phyloP scores from a whole-genome alignment of 1,140 invertebrate genomes.

The Drosophila sp. region DNA sequence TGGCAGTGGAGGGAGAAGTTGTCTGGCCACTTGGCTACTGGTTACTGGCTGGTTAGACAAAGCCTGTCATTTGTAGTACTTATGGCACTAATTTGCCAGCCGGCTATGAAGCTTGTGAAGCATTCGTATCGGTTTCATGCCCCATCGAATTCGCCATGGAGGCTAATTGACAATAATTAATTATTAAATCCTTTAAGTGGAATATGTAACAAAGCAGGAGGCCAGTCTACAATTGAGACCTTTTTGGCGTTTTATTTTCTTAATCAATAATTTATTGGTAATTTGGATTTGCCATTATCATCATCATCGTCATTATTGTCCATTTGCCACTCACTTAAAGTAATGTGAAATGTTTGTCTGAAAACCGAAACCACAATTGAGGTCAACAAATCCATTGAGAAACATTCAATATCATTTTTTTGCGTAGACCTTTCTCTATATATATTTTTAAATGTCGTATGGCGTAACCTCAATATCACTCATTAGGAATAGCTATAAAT shows the following conservation, averaged over 20 bases:
- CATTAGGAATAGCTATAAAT: conserved; percentile 56
- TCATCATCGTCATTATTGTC: background rate
- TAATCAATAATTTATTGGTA: background rate
- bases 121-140: conserved; percentile 50
- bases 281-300: conserved; percentile 12
- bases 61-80: background rate
- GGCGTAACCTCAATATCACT: conserved; percentile 43
- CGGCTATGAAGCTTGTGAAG: conserved; percentile 25
- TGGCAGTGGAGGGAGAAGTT: conserved; percentile 9
- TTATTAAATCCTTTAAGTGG: background rate
- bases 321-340: conserved; percentile 21
- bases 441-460: conserved; percentile 30
- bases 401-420: conserved; percentile 44
- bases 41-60: conserved; percentile 3
- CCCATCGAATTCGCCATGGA: conserved; percentile 39
- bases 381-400: conserved; percentile 47
- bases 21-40: conserved; percentile 19
- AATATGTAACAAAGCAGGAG: background rate
- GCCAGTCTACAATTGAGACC: background rate
- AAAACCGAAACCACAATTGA: conserved; percentile 31
- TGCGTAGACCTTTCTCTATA: conserved; percentile 52
- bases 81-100: conserved; percentile 23
- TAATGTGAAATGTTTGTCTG: background rate
- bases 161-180: conserved; percentile 24
- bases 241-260: background rate